These are phyloP conservation scores for Poeciliopsis paucimaculata DNA, from an alignment of 2,797 vertebrate genomes.

Conservation along the genomic window DNA sequence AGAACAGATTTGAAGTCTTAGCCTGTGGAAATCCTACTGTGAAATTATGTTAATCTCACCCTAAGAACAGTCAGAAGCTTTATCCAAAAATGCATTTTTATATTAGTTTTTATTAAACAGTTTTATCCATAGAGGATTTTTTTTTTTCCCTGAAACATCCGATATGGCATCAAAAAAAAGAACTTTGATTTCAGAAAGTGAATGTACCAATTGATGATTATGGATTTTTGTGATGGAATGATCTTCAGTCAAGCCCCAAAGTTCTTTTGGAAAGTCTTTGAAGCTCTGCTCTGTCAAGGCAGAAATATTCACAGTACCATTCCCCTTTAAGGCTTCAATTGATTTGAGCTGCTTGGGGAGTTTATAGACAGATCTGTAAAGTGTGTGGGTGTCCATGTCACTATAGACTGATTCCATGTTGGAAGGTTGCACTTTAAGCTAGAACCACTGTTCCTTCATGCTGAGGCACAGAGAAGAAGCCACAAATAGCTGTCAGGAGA, in stretches of 20 bases:
- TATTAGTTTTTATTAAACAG: slow-evolving; percentile 17
- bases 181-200: slow-evolving; percentile 31
- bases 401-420: slow-evolving; percentile 58
- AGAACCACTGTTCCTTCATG: slow-evolving; percentile 35
- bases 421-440: slow-evolving; percentile 48
- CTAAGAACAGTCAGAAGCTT: slow-evolving; percentile 60
- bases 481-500: slow-evolving; percentile 33
- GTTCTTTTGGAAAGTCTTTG: slow-evolving; percentile 47
- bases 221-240: slow-evolving; percentile 51
- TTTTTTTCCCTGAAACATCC: slow-evolving; percentile 16
- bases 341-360: slow-evolving; percentile 54
- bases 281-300: slow-evolving; percentile 53
- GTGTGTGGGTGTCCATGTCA: slow-evolving; percentile 61
- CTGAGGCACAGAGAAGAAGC: slow-evolving; percentile 29
- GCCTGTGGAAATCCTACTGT: slow-evolving; percentile 69
- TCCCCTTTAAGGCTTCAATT: slow-evolving; percentile 54
- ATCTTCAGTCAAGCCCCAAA: slow-evolving; percentile 56
- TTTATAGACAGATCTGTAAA: slow-evolving; percentile 58
- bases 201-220: slow-evolving; percentile 49
- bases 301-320: slow-evolving; percentile 51
- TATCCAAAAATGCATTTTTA: slow-evolving; percentile 57
- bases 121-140: slow-evolving; percentile 37
- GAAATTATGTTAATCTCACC: slow-evolving; percentile 78
- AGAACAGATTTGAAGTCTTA: slow-evolving; percentile 72
- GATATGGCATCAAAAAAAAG: not conserved